Percentiles rank a stretch among this genome's conserved stretches.
Evolutionary conservation across 2,888 invertebrate genomes (phyloP).

Genomic region (Agrochola circellaris): DNA sequence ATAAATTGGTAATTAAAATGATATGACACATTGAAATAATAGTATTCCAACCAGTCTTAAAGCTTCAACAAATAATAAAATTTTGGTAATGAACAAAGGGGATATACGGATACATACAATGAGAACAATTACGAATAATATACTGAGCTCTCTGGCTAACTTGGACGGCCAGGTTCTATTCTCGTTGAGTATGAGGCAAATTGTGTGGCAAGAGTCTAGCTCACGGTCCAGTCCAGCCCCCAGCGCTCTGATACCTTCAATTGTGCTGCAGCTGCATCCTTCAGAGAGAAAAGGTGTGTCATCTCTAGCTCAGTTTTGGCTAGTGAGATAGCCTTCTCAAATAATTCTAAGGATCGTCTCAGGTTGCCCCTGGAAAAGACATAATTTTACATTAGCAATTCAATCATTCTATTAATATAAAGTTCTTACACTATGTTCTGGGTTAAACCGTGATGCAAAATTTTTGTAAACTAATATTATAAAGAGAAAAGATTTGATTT

Average conservation of each 20-base stretch:
- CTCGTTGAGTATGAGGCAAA: conserved; percentile 75
- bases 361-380: conserved; percentile 94
- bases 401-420: conserved; percentile 3
- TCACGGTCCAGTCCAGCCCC: conserved; percentile 91
- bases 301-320: conserved; percentile 97
- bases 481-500: no score
- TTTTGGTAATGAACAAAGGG: conserved; percentile 44
- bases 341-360: conserved; percentile 94
- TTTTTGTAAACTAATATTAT: no score
- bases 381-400: background rate
- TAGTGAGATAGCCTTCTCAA: conserved; percentile 96
- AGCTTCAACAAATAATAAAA: conserved; percentile 60
- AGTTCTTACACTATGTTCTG: background rate
- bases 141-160: conserved; percentile 62
- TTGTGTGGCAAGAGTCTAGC: conserved; percentile 77
- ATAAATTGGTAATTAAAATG: conserved; percentile 54
- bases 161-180: conserved; percentile 79
- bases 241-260: conserved; percentile 94
- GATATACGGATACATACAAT: conserved; percentile 53
- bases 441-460: no score
- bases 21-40: conserved; percentile 65
- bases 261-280: conserved; percentile 97
- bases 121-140: conserved; percentile 59
- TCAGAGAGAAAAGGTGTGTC: conserved; percentile 96
- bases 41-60: conserved; percentile 58